Evolutionary conservation across 1,140 invertebrate species (phyloP).

Genomic region (Diplogasteroides magnus): DNA sequence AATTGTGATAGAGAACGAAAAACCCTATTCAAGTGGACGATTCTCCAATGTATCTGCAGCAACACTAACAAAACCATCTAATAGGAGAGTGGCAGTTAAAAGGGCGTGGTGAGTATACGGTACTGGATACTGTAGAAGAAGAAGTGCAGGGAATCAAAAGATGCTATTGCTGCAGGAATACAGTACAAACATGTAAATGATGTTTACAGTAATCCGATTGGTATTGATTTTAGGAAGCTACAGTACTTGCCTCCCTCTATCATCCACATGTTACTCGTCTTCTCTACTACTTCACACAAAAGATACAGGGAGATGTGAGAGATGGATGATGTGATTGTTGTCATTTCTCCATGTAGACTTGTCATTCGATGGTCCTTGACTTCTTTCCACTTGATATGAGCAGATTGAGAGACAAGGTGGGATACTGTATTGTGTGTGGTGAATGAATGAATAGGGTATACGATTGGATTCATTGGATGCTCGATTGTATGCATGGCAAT

Average conservation of each 20-base stretch:
- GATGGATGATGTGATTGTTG: background rate
- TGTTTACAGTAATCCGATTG: no score
- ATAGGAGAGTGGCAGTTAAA: slow-evolving; percentile 19
- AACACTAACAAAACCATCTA: slow-evolving; percentile 6
- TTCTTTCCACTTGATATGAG: slow-evolving; percentile 26
- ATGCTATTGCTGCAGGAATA: slow-evolving; percentile 4
- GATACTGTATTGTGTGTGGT: no score
- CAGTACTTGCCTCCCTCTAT: slow-evolving; percentile 13
- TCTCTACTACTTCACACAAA: slow-evolving; percentile 9
- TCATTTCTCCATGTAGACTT: slow-evolving; percentile 4
- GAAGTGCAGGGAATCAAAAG: slow-evolving; percentile 11
- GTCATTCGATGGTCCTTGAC: slow-evolving; percentile 30
- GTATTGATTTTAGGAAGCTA: no score
- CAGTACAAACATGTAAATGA: slow-evolving; percentile 8
- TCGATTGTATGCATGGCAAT: slow-evolving; percentile 15
- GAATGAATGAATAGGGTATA: slow-evolving; percentile 11
- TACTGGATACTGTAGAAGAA: no score
- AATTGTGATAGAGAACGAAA: slow-evolving; percentile 1
- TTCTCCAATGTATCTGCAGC: slow-evolving; percentile 29
- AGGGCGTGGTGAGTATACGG: slow-evolving; percentile 25
- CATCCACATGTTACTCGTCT: slow-evolving; percentile 18
- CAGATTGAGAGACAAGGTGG: slow-evolving; percentile 15
- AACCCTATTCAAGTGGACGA: slow-evolving; percentile 16
- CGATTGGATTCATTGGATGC: slow-evolving; percentile 30
- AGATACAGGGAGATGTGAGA: background rate